Evolutionary conservation across 2,888 invertebrate species (phyloP), one percentile per base, ranked within the genome.

Genomic region (Drosophila diplacantha): DNA sequence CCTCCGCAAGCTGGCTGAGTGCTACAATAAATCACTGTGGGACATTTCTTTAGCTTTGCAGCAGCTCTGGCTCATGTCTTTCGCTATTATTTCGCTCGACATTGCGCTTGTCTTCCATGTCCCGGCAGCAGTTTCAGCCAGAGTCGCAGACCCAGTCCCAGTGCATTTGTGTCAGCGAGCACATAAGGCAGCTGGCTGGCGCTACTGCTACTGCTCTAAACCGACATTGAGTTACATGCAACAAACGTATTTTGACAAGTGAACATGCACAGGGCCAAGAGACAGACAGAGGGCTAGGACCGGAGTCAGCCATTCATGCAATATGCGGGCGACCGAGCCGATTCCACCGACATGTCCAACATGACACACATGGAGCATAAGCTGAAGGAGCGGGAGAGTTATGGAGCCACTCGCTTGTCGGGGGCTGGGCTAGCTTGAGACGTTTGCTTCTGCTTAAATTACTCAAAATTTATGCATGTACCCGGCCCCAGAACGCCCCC

Each of bases 181-280:
- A 68, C 76, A 76, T 81, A 67, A 81, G 79, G 69, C 77, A 79
- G 76, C 72, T 74, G 76, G 75, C 71, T 61, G 64, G 56, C 54
- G 57, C 39, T 16, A 49, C 52, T 37, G 62, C 22, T 35, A 49
- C 63, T 44, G 69, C 60, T 66, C 74, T 73, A 80, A 81, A 67
- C 80, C 79, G 77, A 78, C 77, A 81, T 74, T 81, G 80, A 81
- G 78, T 76, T 76, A 81, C 82, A 78, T 67, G 72, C 80, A 79
- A 71, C 82, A 78, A 81, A 78, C 77, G 82, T 71, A 81, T 78
- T 78, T 78, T 81, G 78, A 78, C 82, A 78, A 81, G 77, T 74
- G 80, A 79, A 79, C 78, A 78, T 76, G 80, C 76, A 69, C 76
- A 55, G 54, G 71, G 51, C 63, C 67, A 61, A 53, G 62, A 74